phyloP scores from a whole-genome alignment of 2,888 invertebrate genomes.

The Apamea monoglypha region DNA sequence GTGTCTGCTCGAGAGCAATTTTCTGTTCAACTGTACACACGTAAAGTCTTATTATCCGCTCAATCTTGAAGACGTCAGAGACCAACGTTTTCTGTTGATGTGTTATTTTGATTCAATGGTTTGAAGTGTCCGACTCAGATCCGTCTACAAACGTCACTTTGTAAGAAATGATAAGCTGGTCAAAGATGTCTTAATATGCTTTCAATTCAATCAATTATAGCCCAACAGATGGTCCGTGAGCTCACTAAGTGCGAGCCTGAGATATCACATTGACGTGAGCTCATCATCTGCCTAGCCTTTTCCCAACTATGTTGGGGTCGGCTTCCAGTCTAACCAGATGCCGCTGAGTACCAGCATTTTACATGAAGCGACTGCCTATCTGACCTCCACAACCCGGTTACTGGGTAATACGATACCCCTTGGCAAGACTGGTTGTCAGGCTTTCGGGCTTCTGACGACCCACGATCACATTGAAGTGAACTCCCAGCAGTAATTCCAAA shows the following conservation, averaged over 20 bases:
- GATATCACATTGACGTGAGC: not conserved
- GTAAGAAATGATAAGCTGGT: not conserved
- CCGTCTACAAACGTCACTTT: not conserved
- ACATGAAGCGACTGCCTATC: no score
- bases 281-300: no score
- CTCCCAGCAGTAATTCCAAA: not conserved
- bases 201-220: not conserved
- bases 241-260: not conserved
- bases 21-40: conserved; percentile 29
- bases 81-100: conserved; percentile 42
- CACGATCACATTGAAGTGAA: not conserved
- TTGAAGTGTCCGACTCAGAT: conserved; percentile 37
- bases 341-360: no score
- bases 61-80: conserved; percentile 50
- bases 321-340: no score
- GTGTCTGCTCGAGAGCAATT: conserved; percentile 2
- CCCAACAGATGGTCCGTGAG: no score
- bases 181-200: not conserved
- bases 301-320: no score
- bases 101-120: conserved; percentile 51
- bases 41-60: conserved; percentile 19
- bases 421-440: no score
- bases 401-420: no score
- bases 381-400: no score
- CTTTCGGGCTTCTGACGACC: no score